These are phyloP conservation scores for Macrotis lagotis DNA, from an alignment of 2,113 vertebrate genomes.

Conservation along the genomic window DNA sequence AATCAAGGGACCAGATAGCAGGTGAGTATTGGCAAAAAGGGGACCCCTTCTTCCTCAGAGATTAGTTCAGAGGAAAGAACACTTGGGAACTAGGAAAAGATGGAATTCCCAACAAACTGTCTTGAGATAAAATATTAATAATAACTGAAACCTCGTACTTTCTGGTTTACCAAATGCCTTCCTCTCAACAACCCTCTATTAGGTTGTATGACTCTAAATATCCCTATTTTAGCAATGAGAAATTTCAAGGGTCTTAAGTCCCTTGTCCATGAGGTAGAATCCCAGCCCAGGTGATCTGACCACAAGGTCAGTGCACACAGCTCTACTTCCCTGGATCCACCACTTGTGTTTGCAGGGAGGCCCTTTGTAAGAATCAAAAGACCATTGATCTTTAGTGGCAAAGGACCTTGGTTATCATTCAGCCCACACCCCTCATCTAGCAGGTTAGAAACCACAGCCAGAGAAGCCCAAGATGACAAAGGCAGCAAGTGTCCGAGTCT, in stretches of 20 bases:
- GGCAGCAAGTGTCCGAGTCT: neutral
- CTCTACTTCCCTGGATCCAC: neutral
- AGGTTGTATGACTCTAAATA: neutral
- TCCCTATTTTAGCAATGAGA: neutral
- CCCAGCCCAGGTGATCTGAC: neutral
- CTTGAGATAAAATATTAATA: too few species aligned
- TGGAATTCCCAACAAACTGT: too few species aligned
- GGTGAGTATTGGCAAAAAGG: neutral
- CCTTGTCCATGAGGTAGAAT: neutral
- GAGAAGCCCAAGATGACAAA: neutral
- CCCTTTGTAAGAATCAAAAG: neutral
- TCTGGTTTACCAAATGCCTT: neutral
- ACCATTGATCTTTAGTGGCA: neutral
- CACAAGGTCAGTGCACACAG: neutral
- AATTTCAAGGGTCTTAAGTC: neutral
- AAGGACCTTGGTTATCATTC: too few species aligned
- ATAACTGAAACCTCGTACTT: neutral
- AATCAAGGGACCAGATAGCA: too few species aligned
- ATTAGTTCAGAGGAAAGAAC: neutral
- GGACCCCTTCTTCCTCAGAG: neutral
- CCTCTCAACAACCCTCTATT: neutral
- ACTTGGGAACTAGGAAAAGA: neutral
- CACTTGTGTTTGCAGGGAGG: neutral
- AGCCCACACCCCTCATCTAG: too few species aligned
- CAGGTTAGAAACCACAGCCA: neutral